Base-by-base conservation (phyloP, 2,888 invertebrate genomes). In the Chalcosyrphus nemorum region DNA sequence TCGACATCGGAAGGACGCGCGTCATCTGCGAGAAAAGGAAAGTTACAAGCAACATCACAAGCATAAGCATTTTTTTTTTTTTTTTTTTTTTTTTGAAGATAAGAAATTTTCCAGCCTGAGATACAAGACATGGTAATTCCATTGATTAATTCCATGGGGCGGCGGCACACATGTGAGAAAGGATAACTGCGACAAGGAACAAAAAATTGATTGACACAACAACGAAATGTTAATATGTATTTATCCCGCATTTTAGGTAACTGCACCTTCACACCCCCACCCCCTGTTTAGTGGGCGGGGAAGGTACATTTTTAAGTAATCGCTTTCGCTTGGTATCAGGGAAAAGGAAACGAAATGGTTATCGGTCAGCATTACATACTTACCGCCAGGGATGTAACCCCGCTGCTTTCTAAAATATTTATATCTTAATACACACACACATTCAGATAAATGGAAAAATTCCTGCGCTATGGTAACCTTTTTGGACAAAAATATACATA, bases 1-100 rank as follows among this genome's bases (percentile, higher is more conserved):
- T 84, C 80, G 84, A 80, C 84, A 84, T 80, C 68, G 65, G 80
- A 80, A 84, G 84, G 84, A 84, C 80, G 74, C 74, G 74, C 84
- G 80, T 84, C 84, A 84, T 80, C 84, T 84, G 84, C 70, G 61
- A 68, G 52, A 68, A 66, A 78, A 68, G 54, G 65, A 72, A 74
- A 77, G 43, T 66, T 56, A 54, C 61, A 29, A 71, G 19, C 38
- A 45, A 52, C 32, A 41, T 32, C 27, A 24, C 11, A 11, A 47
- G 65, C 38, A 81, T 76, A n/a, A n/a, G n/a, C n/a, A n/a, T 71
- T 66, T 32, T 29, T 32, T 17, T 47, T 15, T 38, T 6, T 38
- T n/a, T 11, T 59, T 45, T 35, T 72, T 47, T 32, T 21, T 17
- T 50, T 9, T 15, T 19, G 4, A 77, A 61, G 68, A 74, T 82